Percentiles rank a stretch among this genome's conserved stretches.
phyloP scores from a whole-genome alignment of 2,113 vertebrate genomes.

The Desmodus rotundus region DNA sequence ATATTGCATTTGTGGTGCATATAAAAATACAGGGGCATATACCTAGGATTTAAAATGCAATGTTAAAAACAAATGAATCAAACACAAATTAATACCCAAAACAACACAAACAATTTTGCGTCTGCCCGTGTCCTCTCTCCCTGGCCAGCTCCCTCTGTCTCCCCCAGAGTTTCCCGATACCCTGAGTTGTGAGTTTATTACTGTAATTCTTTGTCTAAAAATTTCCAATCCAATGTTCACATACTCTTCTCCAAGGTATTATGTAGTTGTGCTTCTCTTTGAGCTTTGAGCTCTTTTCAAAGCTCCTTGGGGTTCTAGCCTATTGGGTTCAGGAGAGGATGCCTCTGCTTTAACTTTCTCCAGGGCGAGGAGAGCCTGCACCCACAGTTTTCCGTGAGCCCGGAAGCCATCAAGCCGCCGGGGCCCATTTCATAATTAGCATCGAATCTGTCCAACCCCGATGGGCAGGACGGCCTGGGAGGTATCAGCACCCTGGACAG shows the following conservation, averaged over 20 bases:
- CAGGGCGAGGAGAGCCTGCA: neutral
- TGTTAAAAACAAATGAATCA: neutral
- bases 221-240: neutral
- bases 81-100: neutral
- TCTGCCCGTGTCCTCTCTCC: neutral
- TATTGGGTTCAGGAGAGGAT: neutral
- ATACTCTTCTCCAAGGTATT: neutral
- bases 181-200: neutral
- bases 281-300: neutral
- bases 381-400: neutral
- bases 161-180: neutral
- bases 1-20: neutral
- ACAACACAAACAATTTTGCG: neutral
- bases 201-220: neutral
- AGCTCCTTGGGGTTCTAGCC: neutral
- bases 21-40: neutral
- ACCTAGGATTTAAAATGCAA: neutral
- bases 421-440: neutral
- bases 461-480: neutral
- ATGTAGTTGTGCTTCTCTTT: neutral
- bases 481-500: conserved; percentile 46
- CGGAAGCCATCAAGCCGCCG: neutral
- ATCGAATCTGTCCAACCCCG: neutral
- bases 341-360: neutral
- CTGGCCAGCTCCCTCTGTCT: neutral